These are phyloP conservation scores for Nomada ferruginata DNA, from an alignment of 2,888 invertebrate species.

Conservation along the genomic window DNA sequence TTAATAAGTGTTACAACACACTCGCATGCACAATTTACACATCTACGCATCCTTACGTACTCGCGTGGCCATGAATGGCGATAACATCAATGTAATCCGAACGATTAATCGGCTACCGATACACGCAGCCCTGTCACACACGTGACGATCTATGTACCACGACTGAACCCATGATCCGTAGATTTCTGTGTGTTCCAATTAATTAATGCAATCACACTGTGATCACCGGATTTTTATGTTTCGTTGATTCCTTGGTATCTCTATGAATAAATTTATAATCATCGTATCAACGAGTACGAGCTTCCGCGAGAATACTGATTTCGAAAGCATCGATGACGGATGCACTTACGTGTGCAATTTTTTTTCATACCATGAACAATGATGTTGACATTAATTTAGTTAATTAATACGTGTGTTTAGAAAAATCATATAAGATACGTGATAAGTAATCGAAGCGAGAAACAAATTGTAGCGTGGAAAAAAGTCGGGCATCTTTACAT, in stretches of 20 bases:
- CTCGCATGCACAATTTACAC: neutral
- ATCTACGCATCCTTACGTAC: neutral
- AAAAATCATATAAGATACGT: too few species aligned
- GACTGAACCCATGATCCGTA: neutral
- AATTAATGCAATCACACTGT: neutral
- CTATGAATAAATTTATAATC: conserved; percentile 4
- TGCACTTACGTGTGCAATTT: conserved; percentile 15
- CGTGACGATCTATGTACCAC: neutral
- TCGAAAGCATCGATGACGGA: neutral
- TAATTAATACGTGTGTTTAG: too few species aligned
- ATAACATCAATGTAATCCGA: conserved; percentile 27
- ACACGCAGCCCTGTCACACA: neutral
- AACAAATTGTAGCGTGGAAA: neutral
- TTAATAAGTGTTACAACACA: neutral
- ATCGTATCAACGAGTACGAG: neutral
- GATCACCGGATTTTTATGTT: conserved; percentile 2
- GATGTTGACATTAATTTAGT: too few species aligned
- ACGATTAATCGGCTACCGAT: conserved; percentile 28
- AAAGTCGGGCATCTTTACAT: conserved; percentile 3
- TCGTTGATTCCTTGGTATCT: conserved; percentile 34
- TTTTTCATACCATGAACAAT: neutral
- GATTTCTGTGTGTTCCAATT: conserved; percentile 4
- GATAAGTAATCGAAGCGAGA: neutral
- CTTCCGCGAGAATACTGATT: neutral
- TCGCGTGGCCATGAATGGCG: neutral